These are phyloP conservation scores for Rhingia rostrata DNA, from an alignment of 2,888 invertebrate species.

Conservation along the genomic window DNA sequence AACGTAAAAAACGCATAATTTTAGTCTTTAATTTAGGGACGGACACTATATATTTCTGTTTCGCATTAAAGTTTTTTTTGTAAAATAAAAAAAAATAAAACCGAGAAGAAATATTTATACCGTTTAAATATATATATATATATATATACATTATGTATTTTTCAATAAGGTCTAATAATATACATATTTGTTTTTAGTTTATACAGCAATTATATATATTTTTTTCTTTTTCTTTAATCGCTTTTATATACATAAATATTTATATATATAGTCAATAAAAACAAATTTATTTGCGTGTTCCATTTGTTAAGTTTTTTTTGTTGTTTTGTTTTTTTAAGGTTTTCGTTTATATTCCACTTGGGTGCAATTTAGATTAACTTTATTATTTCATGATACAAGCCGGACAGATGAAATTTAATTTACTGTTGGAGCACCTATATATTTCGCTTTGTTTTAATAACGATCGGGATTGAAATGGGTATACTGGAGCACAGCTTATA, in stretches of 20 bases:
- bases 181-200: conserved; percentile 62
- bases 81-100: conserved; percentile 19
- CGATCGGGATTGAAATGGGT: too few relatives aligned
- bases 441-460: too few relatives aligned
- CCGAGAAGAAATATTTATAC: conserved; percentile 52
- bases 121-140: conserved; percentile 20
- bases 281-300: conserved; percentile 71
- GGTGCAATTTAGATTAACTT: not conserved
- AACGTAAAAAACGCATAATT: conserved; percentile 14
- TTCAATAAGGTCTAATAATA: conserved; percentile 56
- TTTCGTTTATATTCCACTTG: conserved; percentile 1
- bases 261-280: conserved; percentile 66
- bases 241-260: conserved; percentile 49
- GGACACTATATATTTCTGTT: conserved; percentile 37
- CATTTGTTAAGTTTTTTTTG: conserved; percentile 38
- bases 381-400: not conserved
- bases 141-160: conserved; percentile 46
- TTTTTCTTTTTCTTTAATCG: conserved; percentile 61
- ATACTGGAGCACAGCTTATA: too few relatives aligned
- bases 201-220: conserved; percentile 57
- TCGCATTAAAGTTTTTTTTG: conserved; percentile 37
- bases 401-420: too few relatives aligned
- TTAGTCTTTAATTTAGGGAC: conserved; percentile 28
- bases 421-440: too few relatives aligned
- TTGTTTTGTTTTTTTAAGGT: conserved; percentile 20